Evolutionary conservation across 2,888 invertebrate genomes (phyloP), one percentile per base, ranked within the genome.

Genomic region (Coenonympha arcania): DNA sequence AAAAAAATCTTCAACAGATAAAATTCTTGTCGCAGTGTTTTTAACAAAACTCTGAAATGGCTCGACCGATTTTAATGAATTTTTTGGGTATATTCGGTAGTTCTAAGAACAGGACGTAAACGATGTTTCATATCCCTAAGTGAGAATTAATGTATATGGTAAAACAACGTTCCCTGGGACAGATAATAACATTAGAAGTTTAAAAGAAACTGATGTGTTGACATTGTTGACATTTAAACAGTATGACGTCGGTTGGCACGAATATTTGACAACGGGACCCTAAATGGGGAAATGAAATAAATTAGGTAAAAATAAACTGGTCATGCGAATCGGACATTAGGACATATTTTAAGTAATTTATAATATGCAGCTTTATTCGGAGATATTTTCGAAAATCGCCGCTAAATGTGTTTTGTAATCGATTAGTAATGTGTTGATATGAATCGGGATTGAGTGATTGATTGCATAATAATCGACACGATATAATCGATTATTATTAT

Each of bases 271-370:
- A 51, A 16, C 20, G 28, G 42, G 22, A 40, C 13, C 47, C 47
- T 50, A 57, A 63, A 60, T 57, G 56, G 57, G 63, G 67, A 76
- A 75, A 76, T 77, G 76, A 79, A 78, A 79, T 78, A 80, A 79
- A 65, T 76, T 74, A 73, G 63, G 72, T 68, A 71, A 75, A 73
- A 66, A 69, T 68, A 66, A 60, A 64, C 39, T 61, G 70, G 73
- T 74, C 85, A 86, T 86, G 86, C 86, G 72, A 86, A 84, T 78
- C 74, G 68, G 63, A 71, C 84, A 85, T 86, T 86, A 86, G 78
- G 62, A 64, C 56, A 79, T 83, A 81, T 86, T 86, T 85, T 79
- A 81, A 81, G 81, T 81, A 82, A 84, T 83, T 81, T 84, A 79
- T n/a, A n/a, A n/a, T 77, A 77, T 74, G 73, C 75, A 78, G 76